Conservation (phyloP, 53 echinoderm and acorn worm genomes). For the Echinarachnius parma region DNA sequence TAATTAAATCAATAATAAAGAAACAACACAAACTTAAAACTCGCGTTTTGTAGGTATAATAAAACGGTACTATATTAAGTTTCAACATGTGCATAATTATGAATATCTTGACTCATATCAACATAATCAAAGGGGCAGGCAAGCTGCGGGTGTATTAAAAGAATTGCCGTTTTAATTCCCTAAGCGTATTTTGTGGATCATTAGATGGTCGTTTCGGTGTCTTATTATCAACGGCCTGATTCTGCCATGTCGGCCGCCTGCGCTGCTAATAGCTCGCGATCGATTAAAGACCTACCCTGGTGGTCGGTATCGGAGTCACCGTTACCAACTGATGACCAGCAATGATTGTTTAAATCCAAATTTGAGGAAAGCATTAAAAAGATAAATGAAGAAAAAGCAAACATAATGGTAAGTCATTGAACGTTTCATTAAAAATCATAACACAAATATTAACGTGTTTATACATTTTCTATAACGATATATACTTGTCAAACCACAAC, state of each 20-base stretch:
- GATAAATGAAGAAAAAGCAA: too few species aligned
- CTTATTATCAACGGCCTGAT: not conserved
- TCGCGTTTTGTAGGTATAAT: too few species aligned
- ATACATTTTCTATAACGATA: not conserved
- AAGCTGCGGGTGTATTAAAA: not conserved
- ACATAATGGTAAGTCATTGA: too few species aligned
- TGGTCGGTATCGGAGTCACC: conserved; percentile 28
- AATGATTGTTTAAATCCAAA: too few species aligned
- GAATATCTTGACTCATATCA: not conserved
- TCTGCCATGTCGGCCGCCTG: not conserved
- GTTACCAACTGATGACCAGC: conserved; percentile 31
- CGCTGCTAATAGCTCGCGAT: conserved; percentile 30
- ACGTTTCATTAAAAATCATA: not conserved
- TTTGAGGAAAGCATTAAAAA: too few species aligned
- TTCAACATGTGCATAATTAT: too few species aligned
- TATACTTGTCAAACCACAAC: too few species aligned
- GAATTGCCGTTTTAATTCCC: not conserved
- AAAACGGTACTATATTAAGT: too few species aligned
- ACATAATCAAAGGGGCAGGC: not conserved
- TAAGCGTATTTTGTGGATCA: not conserved
- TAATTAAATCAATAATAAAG: too few species aligned
- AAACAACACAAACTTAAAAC: too few species aligned
- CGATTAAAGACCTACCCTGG: conserved; percentile 31
- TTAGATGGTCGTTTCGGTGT: too few species aligned
- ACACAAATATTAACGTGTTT: not conserved